A percentile compares a stretch with the other conserved stretches of the same genome.
phyloP scores from a whole-genome alignment of 2,113 vertebrate genomes.

The Zootoca vivipara region DNA sequence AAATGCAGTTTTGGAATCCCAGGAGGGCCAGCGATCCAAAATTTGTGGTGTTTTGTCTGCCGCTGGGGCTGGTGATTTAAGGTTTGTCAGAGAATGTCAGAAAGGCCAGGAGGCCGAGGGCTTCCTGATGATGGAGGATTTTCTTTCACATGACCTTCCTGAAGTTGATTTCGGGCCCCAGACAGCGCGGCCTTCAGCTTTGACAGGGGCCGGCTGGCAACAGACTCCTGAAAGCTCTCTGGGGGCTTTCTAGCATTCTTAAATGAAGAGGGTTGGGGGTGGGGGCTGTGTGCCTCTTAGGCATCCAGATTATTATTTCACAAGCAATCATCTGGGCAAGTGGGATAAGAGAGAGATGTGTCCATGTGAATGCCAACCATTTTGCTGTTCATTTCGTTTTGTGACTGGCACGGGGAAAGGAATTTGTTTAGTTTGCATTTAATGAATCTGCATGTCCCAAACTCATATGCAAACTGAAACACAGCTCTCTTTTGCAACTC shows the following conservation, averaged over 20 bases:
- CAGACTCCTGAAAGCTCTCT: conserved; percentile 84
- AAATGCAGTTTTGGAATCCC: conserved; percentile 30
- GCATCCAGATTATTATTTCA: conserved; percentile 57
- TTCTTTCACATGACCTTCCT: conserved; percentile 78
- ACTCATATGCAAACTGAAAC: no score
- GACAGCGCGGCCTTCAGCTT: conserved; percentile 77
- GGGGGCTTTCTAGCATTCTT: conserved; percentile 91
- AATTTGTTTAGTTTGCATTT: no score
- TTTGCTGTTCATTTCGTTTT: no score
- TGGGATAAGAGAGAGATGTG: neutral
- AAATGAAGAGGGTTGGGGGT: conserved; percentile 54
- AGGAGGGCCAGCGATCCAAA: conserved; percentile 46
- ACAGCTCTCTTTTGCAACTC: no score
- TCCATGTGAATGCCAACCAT: conserved; percentile 13
- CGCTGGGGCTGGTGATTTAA: conserved; percentile 67
- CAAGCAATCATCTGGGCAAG: conserved; percentile 12
- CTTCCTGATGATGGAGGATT: conserved; percentile 74
- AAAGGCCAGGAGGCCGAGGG: conserved; percentile 71
- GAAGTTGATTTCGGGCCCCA: conserved; percentile 77
- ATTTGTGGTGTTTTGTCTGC: conserved; percentile 72
- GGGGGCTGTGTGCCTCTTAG: conserved; percentile 63
- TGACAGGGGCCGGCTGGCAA: conserved; percentile 78
- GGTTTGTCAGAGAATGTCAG: conserved; percentile 74
- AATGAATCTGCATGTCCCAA: no score
- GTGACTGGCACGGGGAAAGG: no score